These are phyloP conservation scores for Loripinus fragilis DNA, from an alignment of 2,888 invertebrate species.

Conservation along the genomic window DNA sequence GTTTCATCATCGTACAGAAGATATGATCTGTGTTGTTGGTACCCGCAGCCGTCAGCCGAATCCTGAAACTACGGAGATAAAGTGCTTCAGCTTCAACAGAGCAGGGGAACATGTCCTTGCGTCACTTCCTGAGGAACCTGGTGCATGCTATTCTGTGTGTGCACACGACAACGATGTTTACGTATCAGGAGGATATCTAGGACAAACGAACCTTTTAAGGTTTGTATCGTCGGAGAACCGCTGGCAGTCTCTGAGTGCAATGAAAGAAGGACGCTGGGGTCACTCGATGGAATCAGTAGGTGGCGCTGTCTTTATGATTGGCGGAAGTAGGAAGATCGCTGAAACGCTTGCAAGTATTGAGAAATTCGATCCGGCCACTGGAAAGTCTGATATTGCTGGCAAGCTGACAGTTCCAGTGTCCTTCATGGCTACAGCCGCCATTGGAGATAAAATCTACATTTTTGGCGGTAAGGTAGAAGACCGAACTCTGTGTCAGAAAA, in stretches of 20 bases:
- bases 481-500: slow-evolving; percentile 35
- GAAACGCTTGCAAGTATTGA: slow-evolving; percentile 52
- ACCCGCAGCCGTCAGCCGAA: slow-evolving; percentile 64
- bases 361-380: slow-evolving; percentile 39
- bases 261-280: slow-evolving; percentile 58
- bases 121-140: slow-evolving; percentile 59
- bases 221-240: slow-evolving; percentile 49
- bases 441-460: slow-evolving; percentile 51
- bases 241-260: slow-evolving; percentile 47
- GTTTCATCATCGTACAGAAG: slow-evolving; percentile 59
- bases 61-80: slow-evolving; percentile 64
- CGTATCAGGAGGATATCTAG: slow-evolving; percentile 59
- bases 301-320: slow-evolving; percentile 47
- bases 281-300: slow-evolving; percentile 50
- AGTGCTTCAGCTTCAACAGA: slow-evolving; percentile 58
- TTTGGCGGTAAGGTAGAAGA: slow-evolving; percentile 59
- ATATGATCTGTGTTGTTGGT: slow-evolving; percentile 66
- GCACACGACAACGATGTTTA: slow-evolving; percentile 50
- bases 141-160: slow-evolving; percentile 62
- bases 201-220: slow-evolving; percentile 44
- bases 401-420: slow-evolving; percentile 52
- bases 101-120: slow-evolving; percentile 49
- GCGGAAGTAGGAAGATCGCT: slow-evolving; percentile 54
- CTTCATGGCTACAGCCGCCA: slow-evolving; percentile 50
- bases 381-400: slow-evolving; percentile 38